Evolutionary conservation across 2,113 vertebrate genomes (phyloP), one percentile per base, ranked within the genome.

Genomic region (Butastur rufipennis): DNA sequence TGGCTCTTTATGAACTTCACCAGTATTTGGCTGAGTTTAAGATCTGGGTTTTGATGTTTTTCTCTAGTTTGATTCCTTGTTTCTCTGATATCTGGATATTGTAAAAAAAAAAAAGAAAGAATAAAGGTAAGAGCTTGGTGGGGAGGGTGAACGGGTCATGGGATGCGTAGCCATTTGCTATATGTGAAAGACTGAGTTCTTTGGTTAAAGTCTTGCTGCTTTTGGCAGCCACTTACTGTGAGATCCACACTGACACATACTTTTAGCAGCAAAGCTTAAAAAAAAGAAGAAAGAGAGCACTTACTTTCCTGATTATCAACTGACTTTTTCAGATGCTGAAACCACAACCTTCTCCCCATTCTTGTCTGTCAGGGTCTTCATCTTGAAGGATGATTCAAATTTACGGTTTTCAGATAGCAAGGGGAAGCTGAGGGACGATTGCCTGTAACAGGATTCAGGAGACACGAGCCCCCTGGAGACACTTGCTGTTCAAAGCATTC

Each of bases 401-500:
- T 36, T 13, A 42, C 20, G 26, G 11, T 62, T 21, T 74, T 62
- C 50, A 85, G 23, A 36, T 9, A 50, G 56, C 65, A 75, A 61
- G 22, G 1, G 16, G 73, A 21, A 63, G 23, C 19, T 75, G n/a
- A 75, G 61, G 65, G 61, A 82, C 17, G 22, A 26, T 75, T 58
- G 10, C 5, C 26, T 84, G 7, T 62, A 74, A 2, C 0, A n/a
- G 58, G 22, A 48, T 10, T 71, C 17, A 23, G 42, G 65, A 78
- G 11, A 45, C 19, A 7, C 0, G 1, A 45, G n/a, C 2, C 3
- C 63, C 13, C 31, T 21, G 27, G 65, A 55, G 66, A 50, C 36
- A 22, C 5, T 62, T 66, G 61, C 32, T 82, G 8, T 67, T 68
- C 32, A 62, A 59, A 75, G 32, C 32, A 27, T 71, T 81, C 58